These are phyloP conservation scores for Nebria salina DNA, from an alignment of 2,888 invertebrate genomes.

Conservation along the genomic window DNA sequence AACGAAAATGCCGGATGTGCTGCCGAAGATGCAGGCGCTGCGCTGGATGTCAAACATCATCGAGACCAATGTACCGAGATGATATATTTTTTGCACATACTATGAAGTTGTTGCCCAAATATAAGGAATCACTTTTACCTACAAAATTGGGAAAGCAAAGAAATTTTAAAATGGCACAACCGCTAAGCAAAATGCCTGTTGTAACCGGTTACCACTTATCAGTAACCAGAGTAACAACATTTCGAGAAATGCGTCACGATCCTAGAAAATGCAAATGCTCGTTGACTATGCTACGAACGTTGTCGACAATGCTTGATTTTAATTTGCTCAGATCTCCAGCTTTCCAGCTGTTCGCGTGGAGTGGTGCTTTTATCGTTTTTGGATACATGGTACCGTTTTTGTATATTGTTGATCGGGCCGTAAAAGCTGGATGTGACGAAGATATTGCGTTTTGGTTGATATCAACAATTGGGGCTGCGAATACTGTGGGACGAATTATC, in stretches of 20 bases:
- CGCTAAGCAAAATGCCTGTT: conserved; percentile 23
- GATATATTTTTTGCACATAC: conserved; percentile 91
- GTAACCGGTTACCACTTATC: conserved; percentile 73
- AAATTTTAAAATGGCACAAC: conserved; percentile 9
- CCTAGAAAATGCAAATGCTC: conserved; percentile 64
- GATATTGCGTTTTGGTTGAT: conserved; percentile 68
- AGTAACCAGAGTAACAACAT: conserved; percentile 79
- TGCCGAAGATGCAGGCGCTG: conserved; percentile 22
- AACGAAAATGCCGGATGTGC: background rate
- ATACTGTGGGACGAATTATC: conserved; percentile 73
- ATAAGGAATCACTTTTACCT: conserved; percentile 57
- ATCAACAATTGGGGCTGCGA: conserved; percentile 77
- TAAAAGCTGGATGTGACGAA: conserved; percentile 60
- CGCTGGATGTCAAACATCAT: conserved; percentile 9
- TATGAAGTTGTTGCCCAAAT: conserved; percentile 81
- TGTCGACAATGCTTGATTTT: conserved; percentile 58
- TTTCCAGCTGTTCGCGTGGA: conserved; percentile 59
- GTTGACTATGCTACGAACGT: conserved; percentile 54
- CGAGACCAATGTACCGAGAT: conserved; percentile 78
- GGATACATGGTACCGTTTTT: conserved; percentile 84
- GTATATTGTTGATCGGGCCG: conserved; percentile 69
- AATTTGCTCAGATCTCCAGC: conserved; percentile 54
- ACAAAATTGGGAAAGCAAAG: conserved; percentile 17
- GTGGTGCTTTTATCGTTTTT: conserved; percentile 75
- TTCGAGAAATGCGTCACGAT: conserved; percentile 69